A percentile compares a stretch with the other conserved stretches of the same genome.
These are phyloP conservation scores for Tetramorium alpestre DNA, from an alignment of 1,140 invertebrate genomes.

Conservation along the genomic window DNA sequence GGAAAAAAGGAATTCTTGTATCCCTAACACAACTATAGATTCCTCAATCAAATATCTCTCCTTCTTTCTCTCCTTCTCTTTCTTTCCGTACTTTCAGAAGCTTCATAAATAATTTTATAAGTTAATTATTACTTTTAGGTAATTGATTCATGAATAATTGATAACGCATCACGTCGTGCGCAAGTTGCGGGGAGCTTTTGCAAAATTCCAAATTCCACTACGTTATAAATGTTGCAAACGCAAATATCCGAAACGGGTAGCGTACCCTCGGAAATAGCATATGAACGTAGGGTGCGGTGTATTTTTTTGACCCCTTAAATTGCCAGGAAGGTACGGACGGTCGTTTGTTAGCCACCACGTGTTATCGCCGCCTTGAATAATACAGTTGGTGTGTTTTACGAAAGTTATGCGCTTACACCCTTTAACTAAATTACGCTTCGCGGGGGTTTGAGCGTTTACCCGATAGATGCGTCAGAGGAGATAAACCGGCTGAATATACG, in stretches of 20 bases:
- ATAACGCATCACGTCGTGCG: not conserved
- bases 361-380: slow-evolving; percentile 66
- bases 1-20: not conserved
- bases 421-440: slow-evolving; percentile 61
- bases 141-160: slow-evolving; percentile 52
- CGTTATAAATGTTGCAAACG: slow-evolving; percentile 51
- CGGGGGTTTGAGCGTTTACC: slow-evolving; percentile 49
- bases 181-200: slow-evolving; percentile 17
- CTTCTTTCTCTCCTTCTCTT: not conserved
- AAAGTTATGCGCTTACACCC: slow-evolving; percentile 60
- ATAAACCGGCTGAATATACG: slow-evolving; percentile 32
- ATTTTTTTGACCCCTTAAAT: slow-evolving; percentile 73
- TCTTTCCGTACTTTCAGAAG: not conserved
- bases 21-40: not conserved
- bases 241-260: slow-evolving; percentile 43
- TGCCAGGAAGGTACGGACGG: slow-evolving; percentile 65
- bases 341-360: slow-evolving; percentile 64
- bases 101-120: slow-evolving; percentile 8
- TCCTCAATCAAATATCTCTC: not conserved
- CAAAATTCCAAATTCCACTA: slow-evolving; percentile 41
- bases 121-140: slow-evolving; percentile 31
- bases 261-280: slow-evolving; percentile 45
- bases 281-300: slow-evolving; percentile 46
- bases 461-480: slow-evolving; percentile 43
- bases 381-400: slow-evolving; percentile 60